Evolutionary conservation across 1,140 invertebrate genomes (phyloP), one percentile per base, ranked within the genome.

Genomic region (Drosophila guanche): DNA sequence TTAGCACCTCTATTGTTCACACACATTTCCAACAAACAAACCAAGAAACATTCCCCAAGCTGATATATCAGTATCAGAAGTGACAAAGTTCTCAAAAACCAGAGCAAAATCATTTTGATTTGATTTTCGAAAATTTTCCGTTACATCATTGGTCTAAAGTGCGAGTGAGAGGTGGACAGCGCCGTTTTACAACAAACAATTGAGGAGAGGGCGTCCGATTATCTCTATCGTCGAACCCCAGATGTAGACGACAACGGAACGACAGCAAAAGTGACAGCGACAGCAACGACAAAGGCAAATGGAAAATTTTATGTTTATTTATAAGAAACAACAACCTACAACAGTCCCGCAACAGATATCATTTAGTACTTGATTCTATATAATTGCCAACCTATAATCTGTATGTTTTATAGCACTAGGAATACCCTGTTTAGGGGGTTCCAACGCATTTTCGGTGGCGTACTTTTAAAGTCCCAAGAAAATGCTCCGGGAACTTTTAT

Each of bases 231-330:
- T 48, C 43, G 54, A 40, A 37, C 33, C 33, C 42, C 42, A 58
- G 69, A 71, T 62, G 60, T 57, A 52, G 43, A 46, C 70, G 48
- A 71, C 79, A 59, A 58, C 43, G 42, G 43, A 55, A 60, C 69
- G 62, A 41, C 16, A 20, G 27, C 27, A 5, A 27, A 5, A 27
- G 5, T 5, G 5, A 37, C 33, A 37, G 10, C 10, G 1, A 37
- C 33, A 37, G 33, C 33, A 10, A 37, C 61, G 53, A 75, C 79
- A 72, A 74, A 67, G 65, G 78, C 83, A 88, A 83, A 71, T 74
- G 81, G 81, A 88, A 86, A 85, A 73, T 85, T 85, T 85, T 59
- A 80, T 65, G 58, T 80, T 61, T 84, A 85, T 74, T 85, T 80
- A 69, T 80, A 80, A 68, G 63, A 37, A 46, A 50, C 43, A 48